phyloP scores from a whole-genome alignment of 2,888 invertebrate genomes.

The Cheiracanthium punctorium region DNA sequence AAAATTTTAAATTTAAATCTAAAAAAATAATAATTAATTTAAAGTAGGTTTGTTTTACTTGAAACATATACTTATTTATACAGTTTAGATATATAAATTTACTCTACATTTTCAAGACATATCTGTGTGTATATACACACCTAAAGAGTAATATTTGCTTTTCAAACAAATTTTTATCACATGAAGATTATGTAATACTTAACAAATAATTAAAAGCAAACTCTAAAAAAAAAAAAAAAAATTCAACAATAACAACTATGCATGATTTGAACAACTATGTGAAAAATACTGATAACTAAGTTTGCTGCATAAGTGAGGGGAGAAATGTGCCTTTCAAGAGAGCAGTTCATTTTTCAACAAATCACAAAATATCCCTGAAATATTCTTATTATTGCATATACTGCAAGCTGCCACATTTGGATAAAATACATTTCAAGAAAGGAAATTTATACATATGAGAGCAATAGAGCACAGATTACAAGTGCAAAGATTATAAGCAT shows the following conservation, averaged over 20 bases:
- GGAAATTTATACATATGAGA: neutral
- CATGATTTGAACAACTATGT: neutral
- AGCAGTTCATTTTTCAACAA: neutral
- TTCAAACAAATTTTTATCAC: neutral
- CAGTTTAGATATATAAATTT: too few species aligned
- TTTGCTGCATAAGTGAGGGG: neutral
- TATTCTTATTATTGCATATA: neutral
- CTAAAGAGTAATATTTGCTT: too few species aligned
- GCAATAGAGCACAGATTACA: neutral
- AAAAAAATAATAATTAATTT: too few species aligned
- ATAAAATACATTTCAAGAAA: neutral
- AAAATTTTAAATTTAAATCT: too few species aligned
- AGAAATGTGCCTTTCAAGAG: neutral
- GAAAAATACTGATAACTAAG: conserved; percentile 13
- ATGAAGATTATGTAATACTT: neutral
- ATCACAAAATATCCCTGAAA: conserved; percentile 2
- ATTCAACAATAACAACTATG: neutral
- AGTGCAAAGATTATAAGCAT: too few species aligned
- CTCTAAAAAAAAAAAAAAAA: neutral
- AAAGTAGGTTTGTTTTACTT: too few species aligned
- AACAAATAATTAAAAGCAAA: neutral
- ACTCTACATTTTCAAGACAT: too few species aligned
- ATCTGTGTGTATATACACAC: too few species aligned
- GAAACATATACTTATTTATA: too few species aligned
- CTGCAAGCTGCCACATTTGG: neutral